These are phyloP conservation scores for Sesia apiformis DNA, from an alignment of 2,888 invertebrate species.

Conservation along the genomic window DNA sequence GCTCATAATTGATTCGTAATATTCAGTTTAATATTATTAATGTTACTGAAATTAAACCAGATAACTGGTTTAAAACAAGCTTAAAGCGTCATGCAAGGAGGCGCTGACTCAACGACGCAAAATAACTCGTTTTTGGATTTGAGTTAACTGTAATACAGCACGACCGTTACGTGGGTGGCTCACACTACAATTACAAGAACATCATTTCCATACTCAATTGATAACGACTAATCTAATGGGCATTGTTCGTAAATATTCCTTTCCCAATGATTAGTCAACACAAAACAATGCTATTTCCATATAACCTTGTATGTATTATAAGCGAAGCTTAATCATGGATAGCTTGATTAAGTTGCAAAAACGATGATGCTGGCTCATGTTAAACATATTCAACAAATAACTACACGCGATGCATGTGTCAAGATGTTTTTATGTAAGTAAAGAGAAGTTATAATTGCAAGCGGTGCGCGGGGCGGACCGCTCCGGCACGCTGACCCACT, in stretches of 20 bases:
- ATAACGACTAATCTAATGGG: too few relatives aligned
- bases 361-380: background rate
- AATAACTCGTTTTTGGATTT: conserved; percentile 54
- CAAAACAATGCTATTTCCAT: too few relatives aligned
- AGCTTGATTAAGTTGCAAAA: too few relatives aligned
- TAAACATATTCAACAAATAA: background rate
- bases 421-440: conserved; percentile 30
- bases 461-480: conserved; percentile 28
- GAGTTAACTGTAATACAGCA: conserved; percentile 52
- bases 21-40: too few relatives aligned
- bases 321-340: too few relatives aligned
- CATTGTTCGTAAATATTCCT: too few relatives aligned
- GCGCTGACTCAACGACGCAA: conserved; percentile 43
- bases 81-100: conserved; percentile 26
- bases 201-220: too few relatives aligned
- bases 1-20: too few relatives aligned
- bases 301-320: too few relatives aligned
- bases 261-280: too few relatives aligned
- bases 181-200: background rate
- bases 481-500: conserved; percentile 66
- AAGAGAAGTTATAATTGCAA: conserved; percentile 31
- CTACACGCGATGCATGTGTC: conserved; percentile 3
- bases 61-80: conserved; percentile 18
- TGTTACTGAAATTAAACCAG: conserved; percentile 32
- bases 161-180: conserved; percentile 53